phyloP scores from a whole-genome alignment of 2,888 invertebrate species.

The Lasioglossum oenotherae region DNA sequence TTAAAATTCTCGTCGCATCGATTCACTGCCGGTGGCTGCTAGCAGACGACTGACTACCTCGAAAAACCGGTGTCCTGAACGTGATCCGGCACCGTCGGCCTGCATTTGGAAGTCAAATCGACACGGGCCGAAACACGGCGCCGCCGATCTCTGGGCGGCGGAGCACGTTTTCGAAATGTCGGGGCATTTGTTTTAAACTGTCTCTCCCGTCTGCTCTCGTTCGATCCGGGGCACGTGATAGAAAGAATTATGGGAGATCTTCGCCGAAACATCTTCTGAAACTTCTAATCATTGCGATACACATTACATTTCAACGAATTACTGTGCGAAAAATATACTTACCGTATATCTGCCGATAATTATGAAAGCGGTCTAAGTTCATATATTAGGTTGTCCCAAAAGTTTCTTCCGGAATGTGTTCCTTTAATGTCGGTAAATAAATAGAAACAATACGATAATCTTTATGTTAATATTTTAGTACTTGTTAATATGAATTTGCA shows the following conservation, averaged over 20 bases:
- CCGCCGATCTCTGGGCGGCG: not conserved
- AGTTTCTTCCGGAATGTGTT: too few species aligned
- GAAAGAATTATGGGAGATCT: not conserved
- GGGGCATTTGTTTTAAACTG: slow-evolving; percentile 37
- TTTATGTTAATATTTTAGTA: too few species aligned
- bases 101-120: slow-evolving; percentile 66
- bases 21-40: slow-evolving; percentile 40
- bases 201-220: not conserved
- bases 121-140: slow-evolving; percentile 12
- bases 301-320: not conserved
- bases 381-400: too few species aligned
- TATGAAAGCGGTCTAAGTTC: too few species aligned
- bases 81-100: slow-evolving; percentile 29
- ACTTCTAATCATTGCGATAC: not conserved
- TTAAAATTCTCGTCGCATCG: slow-evolving; percentile 53
- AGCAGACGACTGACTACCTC: slow-evolving; percentile 50
- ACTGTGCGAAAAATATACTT: too few species aligned
- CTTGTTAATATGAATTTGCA: too few species aligned
- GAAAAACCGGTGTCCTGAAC: slow-evolving; percentile 56
- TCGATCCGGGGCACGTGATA: not conserved
- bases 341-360: too few species aligned
- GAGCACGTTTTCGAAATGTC: slow-evolving; percentile 32
- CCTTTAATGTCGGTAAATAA: too few species aligned
- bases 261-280: not conserved
- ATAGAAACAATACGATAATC: too few species aligned